A percentile compares a stretch with the other conserved stretches of the same genome.
phyloP scores from a whole-genome alignment of 1,140 invertebrate species.

The Drosophila sp. region DNA sequence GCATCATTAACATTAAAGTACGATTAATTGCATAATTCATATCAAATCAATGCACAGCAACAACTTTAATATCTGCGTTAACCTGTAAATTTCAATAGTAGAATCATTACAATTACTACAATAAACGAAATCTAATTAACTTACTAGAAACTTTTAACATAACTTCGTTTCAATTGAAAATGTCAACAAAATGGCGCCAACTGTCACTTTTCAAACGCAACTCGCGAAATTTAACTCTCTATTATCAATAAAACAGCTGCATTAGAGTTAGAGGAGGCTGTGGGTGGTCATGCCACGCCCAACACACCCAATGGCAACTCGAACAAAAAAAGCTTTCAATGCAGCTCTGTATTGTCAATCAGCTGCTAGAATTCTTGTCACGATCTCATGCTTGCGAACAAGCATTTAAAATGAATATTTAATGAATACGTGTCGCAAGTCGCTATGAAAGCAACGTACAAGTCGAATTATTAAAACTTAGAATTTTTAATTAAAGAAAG shows the following conservation, averaged over 20 bases:
- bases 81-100: constrained; percentile 68
- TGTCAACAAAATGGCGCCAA: constrained; percentile 25
- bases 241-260: constrained; percentile 20
- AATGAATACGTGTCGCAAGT: not conserved
- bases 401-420: not conserved
- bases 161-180: not conserved
- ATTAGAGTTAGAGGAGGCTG: constrained; percentile 21
- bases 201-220: constrained; percentile 8
- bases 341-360: constrained; percentile 40
- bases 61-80: constrained; percentile 64
- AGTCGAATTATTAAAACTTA: not conserved
- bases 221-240: constrained; percentile 6
- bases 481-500: too few relatives aligned
- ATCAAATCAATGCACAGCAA: constrained; percentile 56
- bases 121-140: constrained; percentile 15
- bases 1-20: constrained; percentile 22
- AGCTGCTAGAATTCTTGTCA: constrained; percentile 19
- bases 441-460: not conserved
- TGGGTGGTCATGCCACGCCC: constrained; percentile 33
- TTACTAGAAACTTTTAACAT: constrained; percentile 11
- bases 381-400: constrained; percentile 1
- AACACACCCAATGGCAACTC: constrained; percentile 26
- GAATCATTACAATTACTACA: constrained; percentile 59
- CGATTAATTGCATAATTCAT: constrained; percentile 60
- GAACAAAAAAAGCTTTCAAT: constrained; percentile 3